phyloP scores from a whole-genome alignment of 2,888 invertebrate genomes.

The Notocelia uddmanniana region DNA sequence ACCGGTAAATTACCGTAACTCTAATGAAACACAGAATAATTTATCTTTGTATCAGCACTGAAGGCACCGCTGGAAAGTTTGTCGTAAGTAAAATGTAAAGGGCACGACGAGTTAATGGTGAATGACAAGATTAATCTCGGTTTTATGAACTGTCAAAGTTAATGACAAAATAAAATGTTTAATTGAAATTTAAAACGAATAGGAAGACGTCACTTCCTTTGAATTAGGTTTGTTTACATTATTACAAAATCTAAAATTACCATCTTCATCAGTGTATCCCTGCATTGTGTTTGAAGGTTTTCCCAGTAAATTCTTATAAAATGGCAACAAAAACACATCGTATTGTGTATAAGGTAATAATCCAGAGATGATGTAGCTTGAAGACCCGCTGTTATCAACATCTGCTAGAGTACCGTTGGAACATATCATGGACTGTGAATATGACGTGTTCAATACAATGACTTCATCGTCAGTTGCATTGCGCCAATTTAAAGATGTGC shows the following conservation, averaged over 20 bases:
- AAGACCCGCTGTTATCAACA: slow-evolving; percentile 89
- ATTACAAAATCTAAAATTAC: slow-evolving; percentile 65
- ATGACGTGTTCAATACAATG: slow-evolving; percentile 62
- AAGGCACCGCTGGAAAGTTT: slow-evolving; percentile 27
- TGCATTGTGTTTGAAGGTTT: slow-evolving; percentile 96
- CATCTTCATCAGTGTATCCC: slow-evolving; percentile 94
- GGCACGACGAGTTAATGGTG: slow-evolving; percentile 11
- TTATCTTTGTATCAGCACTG: slow-evolving; percentile 47
- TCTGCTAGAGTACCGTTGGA: slow-evolving; percentile 89
- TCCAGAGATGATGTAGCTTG: slow-evolving; percentile 90
- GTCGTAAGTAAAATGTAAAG: slow-evolving; percentile 11
- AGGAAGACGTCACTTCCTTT: background rate
- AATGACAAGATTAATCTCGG: slow-evolving; percentile 16
- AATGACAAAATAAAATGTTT: slow-evolving; percentile 4
- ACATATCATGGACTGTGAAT: slow-evolving; percentile 66
- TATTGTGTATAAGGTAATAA: slow-evolving; percentile 94
- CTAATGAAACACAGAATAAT: slow-evolving; percentile 48
- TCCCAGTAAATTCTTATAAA: slow-evolving; percentile 94
- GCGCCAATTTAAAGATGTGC: slow-evolving; percentile 79
- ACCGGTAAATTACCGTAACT: slow-evolving; percentile 48
- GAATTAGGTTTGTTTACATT: background rate
- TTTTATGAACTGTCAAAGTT: slow-evolving; percentile 9
- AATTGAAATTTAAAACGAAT: background rate
- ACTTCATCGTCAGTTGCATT: slow-evolving; percentile 72
- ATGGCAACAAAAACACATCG: slow-evolving; percentile 96